These are phyloP conservation scores for Athrips mouffetella DNA, from an alignment of 2,888 invertebrate genomes.

Conservation along the genomic window DNA sequence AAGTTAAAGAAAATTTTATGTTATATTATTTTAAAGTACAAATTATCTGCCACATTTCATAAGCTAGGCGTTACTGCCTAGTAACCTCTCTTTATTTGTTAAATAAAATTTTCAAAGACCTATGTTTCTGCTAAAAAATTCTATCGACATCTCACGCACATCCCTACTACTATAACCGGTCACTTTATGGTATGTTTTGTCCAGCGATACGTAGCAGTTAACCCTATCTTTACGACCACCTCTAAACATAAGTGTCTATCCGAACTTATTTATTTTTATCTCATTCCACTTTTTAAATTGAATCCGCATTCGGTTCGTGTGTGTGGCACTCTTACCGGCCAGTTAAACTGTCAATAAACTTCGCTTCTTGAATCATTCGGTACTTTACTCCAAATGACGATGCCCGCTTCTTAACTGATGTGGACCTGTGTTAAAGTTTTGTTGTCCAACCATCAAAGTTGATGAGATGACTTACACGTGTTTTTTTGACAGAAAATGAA, in stretches of 20 bases:
- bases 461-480: too few species aligned
- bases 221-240: conserved; percentile 76
- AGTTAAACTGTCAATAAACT: conserved; percentile 75
- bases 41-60: too few species aligned
- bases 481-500: too few species aligned
- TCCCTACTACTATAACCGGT: conserved; percentile 66
- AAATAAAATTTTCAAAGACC: not conserved
- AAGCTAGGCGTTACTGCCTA: too few species aligned
- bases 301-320: conserved; percentile 70
- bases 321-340: conserved; percentile 64
- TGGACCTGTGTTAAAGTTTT: too few species aligned
- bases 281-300: conserved; percentile 77
- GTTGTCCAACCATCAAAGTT: too few species aligned
- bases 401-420: too few species aligned
- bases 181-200: conserved; percentile 76
- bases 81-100: too few species aligned
- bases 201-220: conserved; percentile 73
- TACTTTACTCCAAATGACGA: conserved; percentile 69
- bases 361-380: conserved; percentile 54
- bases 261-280: conserved; percentile 77
- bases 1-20: too few species aligned
- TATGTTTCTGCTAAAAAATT: not conserved
- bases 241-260: conserved; percentile 78
- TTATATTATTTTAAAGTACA: too few species aligned
- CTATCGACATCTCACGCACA: conserved; percentile 32